These are phyloP conservation scores for Oreamnos americanus DNA, from an alignment of 2,113 vertebrate species.

Conservation along the genomic window DNA sequence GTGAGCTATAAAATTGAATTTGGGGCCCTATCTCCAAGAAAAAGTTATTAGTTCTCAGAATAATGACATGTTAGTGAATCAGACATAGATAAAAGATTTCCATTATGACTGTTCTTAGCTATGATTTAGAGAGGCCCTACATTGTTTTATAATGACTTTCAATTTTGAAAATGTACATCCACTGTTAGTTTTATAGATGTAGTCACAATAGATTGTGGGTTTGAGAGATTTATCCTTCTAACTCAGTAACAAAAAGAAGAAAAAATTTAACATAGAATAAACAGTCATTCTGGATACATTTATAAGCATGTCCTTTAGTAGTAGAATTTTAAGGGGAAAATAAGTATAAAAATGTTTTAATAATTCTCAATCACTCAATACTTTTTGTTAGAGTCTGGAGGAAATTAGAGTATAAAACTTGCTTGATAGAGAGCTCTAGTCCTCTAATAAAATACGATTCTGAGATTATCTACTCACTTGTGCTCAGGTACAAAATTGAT, in stretches of 20 bases:
- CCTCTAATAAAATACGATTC: background rate
- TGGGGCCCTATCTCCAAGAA: conserved; percentile 47
- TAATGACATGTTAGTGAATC: conserved; percentile 65
- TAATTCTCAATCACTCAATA: conserved; percentile 36
- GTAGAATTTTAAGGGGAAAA: background rate
- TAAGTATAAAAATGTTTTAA: background rate
- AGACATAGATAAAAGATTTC: conserved; percentile 67
- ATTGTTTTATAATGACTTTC: conserved; percentile 73
- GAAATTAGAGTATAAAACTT: background rate
- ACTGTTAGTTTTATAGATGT: conserved; percentile 65
- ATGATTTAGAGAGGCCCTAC: conserved; percentile 67
- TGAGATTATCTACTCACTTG: background rate
- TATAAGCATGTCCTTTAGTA: background rate
- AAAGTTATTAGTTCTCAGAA: conserved; percentile 72
- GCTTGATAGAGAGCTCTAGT: background rate
- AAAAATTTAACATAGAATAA: conserved; percentile 3
- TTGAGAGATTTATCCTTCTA: conserved; percentile 55
- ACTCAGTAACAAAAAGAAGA: conserved; percentile 28
- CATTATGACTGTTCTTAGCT: conserved; percentile 68
- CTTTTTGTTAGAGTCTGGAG: background rate
- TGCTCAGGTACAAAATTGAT: background rate
- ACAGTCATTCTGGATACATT: conserved; percentile 33
- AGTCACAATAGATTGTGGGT: conserved; percentile 56
- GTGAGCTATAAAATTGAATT: conserved; percentile 69
- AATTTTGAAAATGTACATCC: conserved; percentile 70